Percentiles rank a stretch among this genome's conserved stretches.
These are phyloP conservation scores for Onychorhynchus coronatus DNA, from an alignment of 2,113 vertebrate species.

Conservation along the genomic window DNA sequence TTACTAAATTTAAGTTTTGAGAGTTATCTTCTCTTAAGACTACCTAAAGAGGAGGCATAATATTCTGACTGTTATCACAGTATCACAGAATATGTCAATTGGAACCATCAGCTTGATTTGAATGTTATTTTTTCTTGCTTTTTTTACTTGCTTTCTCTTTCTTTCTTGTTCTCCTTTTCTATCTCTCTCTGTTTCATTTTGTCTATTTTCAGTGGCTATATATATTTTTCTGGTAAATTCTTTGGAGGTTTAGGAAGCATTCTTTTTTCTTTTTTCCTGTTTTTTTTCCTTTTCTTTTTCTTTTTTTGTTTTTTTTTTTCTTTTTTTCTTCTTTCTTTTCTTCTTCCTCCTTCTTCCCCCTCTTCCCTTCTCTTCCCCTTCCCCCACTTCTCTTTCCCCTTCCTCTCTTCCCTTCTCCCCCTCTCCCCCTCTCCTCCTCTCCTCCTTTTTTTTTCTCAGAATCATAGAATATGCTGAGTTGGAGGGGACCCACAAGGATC, in stretches of 20 bases:
- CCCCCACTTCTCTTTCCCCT: too few species aligned
- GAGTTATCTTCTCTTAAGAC: background rate
- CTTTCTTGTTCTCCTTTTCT: background rate
- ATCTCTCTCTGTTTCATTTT: background rate
- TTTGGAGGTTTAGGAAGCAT: background rate
- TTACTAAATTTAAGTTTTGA: background rate
- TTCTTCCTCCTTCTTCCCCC: fast-evolving
- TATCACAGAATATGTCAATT: background rate
- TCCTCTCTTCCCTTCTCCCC: background rate
- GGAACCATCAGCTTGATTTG: background rate
- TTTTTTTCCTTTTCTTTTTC: too few species aligned
- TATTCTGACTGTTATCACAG: background rate
- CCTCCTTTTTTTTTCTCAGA: background rate
- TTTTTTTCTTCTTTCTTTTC: background rate
- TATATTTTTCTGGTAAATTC: background rate
- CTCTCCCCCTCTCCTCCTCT: too few species aligned
- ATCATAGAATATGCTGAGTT: background rate
- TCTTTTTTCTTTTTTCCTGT: background rate
- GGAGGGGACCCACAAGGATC: background rate
- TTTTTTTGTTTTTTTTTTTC: too few species aligned
- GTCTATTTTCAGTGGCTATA: background rate
- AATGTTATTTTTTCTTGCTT: background rate
- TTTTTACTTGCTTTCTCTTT: background rate
- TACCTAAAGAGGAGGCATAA: background rate
- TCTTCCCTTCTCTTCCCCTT: background rate